Evolutionary conservation across 2,113 vertebrate species (phyloP).

Genomic region (Sarotherodon lohbergeri): DNA sequence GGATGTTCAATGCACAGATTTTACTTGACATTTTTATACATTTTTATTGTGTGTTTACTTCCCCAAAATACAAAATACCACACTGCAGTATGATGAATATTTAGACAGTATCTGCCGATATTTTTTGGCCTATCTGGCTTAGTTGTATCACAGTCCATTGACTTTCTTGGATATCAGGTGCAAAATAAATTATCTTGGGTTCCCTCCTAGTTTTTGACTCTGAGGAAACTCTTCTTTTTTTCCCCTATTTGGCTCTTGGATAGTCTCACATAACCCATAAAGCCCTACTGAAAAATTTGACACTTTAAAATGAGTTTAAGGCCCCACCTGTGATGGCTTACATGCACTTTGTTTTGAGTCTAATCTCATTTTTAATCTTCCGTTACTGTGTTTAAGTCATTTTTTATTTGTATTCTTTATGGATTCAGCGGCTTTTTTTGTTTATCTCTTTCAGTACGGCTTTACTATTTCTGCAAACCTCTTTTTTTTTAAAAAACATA

Average conservation of each 20-base stretch:
- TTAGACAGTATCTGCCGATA: background rate
- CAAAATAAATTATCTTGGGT: background rate
- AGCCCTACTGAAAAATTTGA: background rate
- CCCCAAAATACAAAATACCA: background rate
- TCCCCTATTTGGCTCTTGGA: background rate
- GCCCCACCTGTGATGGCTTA: background rate
- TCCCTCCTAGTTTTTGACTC: background rate
- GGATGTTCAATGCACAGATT: background rate
- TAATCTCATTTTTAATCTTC: background rate
- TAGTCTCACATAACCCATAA: background rate
- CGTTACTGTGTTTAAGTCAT: background rate
- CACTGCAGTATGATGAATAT: background rate
- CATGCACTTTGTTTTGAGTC: background rate
- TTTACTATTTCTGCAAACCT: background rate
- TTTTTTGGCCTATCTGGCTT: background rate
- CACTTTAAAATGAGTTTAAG: background rate
- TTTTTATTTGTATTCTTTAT: background rate
- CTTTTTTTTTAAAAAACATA: background rate
- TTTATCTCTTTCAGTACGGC: background rate
- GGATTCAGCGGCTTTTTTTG: background rate
- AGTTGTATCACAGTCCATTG: background rate
- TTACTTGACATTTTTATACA: background rate
- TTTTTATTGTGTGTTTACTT: background rate
- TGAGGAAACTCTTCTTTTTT: background rate
- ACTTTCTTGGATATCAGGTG: background rate